phyloP scores from a whole-genome alignment of 2,888 invertebrate species.

The Campoplex nolae region DNA sequence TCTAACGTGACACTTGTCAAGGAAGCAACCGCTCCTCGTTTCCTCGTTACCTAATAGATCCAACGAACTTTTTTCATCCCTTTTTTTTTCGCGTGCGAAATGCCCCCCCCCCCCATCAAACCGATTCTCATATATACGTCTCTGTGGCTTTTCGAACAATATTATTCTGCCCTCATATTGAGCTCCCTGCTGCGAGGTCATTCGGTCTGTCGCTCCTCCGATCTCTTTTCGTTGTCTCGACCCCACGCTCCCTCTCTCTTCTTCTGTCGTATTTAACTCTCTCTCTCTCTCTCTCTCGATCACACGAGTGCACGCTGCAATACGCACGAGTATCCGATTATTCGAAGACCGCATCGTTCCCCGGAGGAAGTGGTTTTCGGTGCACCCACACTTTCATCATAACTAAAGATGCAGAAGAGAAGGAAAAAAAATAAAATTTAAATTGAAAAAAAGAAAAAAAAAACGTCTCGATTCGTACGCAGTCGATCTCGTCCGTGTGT shows the following conservation, averaged over 20 bases:
- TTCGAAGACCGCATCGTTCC: slow-evolving; percentile 79
- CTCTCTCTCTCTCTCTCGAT: slow-evolving; percentile 65
- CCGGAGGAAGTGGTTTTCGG: slow-evolving; percentile 80
- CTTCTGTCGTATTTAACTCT: slow-evolving; percentile 37
- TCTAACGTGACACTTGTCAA: too few species aligned
- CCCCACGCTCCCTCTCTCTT: not conserved
- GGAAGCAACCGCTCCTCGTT: too few species aligned
- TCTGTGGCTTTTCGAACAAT: not conserved
- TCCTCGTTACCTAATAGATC: not conserved
- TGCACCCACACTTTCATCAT: slow-evolving; percentile 70
- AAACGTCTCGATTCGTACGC: not conserved
- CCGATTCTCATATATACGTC: not conserved
- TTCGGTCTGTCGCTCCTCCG: not conserved
- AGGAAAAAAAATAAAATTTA: not conserved
- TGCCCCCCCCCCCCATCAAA: too few species aligned
- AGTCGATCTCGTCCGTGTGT: not conserved
- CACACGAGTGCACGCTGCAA: slow-evolving; percentile 16
- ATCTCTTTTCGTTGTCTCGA: not conserved
- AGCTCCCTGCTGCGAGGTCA: not conserved
- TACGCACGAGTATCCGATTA: slow-evolving; percentile 81
- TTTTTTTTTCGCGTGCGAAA: not conserved
- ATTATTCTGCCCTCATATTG: not conserved
- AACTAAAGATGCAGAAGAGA: not conserved
- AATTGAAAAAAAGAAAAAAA: not conserved
- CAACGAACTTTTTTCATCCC: not conserved